Conservation (phyloP, 2,797 vertebrate genomes). For the Poecilia picta region DNA sequence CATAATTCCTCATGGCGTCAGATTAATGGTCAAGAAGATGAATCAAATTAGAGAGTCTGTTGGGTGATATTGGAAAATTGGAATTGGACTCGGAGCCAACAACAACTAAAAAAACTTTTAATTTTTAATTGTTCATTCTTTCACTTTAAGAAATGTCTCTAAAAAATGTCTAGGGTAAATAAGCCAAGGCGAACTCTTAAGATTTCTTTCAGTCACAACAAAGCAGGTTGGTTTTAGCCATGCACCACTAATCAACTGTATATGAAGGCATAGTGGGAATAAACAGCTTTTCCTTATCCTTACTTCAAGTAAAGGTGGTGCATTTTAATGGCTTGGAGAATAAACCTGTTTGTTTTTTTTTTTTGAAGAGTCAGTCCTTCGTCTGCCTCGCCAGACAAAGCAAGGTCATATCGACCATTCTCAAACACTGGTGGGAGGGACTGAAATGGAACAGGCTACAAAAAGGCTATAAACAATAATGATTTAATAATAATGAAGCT, state of each 20-base stretch:
- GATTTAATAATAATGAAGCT: slow-evolving; percentile 42
- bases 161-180: not conserved
- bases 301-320: not conserved
- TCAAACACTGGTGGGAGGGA: slow-evolving; percentile 10
- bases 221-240: slow-evolving; percentile 3
- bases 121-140: not conserved
- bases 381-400: slow-evolving; percentile 16
- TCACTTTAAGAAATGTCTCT: not conserved
- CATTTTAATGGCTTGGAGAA: slow-evolving; percentile 17
- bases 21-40: not conserved
- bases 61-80: not conserved
- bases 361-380: slow-evolving; percentile 5
- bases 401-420: slow-evolving; percentile 39
- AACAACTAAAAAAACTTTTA: not conserved
- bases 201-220: not conserved
- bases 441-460: slow-evolving; percentile 17
- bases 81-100: not conserved
- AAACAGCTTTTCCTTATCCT: not conserved
- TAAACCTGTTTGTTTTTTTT: slow-evolving; percentile 4
- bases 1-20: not conserved
- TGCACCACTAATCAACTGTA: slow-evolving; percentile 9
- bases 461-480: slow-evolving; percentile 42
- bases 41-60: not conserved
- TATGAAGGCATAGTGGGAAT: not conserved
- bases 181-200: not conserved